Evolutionary conservation across 2,797 vertebrate genomes (phyloP).

Genomic region (Tauraco hartlaubi): DNA sequence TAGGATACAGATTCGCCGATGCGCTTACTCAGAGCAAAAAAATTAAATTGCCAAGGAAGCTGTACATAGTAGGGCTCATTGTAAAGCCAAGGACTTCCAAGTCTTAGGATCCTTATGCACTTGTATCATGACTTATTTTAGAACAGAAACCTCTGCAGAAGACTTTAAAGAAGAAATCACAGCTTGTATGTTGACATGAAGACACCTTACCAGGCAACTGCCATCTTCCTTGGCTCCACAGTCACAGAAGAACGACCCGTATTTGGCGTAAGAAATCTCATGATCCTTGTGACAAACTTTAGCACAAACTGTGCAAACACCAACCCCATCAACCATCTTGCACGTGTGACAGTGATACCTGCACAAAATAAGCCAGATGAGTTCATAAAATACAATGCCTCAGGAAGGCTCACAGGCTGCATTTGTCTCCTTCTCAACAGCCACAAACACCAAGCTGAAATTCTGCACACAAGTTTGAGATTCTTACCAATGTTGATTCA

Average conservation of each 20-base stretch:
- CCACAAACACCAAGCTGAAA: neutral
- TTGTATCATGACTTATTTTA: neutral
- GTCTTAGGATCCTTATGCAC: neutral
- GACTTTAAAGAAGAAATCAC: neutral
- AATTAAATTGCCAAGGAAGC: neutral
- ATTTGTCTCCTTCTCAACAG: neutral
- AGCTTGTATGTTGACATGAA: neutral
- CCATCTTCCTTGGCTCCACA: conserved; percentile 99
- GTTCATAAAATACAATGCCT: neutral
- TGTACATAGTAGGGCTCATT: neutral
- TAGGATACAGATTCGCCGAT: neutral
- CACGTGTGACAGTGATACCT: conserved; percentile 99
- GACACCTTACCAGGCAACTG: conserved; percentile 94
- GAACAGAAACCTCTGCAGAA: neutral
- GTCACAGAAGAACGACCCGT: conserved; percentile 99
- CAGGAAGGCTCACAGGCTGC: neutral
- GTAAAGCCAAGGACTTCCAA: neutral
- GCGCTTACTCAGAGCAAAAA: neutral
- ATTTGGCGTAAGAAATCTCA: conserved; percentile 99
- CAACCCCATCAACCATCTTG: conserved; percentile 99
- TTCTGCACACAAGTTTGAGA: neutral
- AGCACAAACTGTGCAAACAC: conserved; percentile 98
- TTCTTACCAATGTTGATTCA: conserved; percentile 99
- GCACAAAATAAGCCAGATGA: neutral
- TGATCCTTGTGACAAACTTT: conserved; percentile 99